Evolutionary conservation across 2,797 vertebrate species (phyloP), one percentile per base, ranked within the genome.

Genomic region (Balearica regulorum): DNA sequence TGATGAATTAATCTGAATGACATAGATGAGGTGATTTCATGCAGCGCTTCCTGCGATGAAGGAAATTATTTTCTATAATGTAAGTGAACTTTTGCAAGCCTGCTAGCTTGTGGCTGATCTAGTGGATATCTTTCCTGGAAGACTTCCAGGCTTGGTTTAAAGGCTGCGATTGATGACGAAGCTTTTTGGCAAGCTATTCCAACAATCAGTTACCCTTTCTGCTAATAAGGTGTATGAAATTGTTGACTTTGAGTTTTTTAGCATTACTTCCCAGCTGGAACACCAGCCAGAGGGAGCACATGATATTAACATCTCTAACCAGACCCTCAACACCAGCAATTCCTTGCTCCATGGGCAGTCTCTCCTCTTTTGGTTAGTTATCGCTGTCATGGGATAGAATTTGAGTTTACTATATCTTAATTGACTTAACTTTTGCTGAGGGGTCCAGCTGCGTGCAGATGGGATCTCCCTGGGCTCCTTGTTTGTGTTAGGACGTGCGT

Each of bases 381-480:
- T 25, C 11, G 3, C 37, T 66, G 53, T 18, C 46, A 7, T 15
- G 44, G 53, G 37, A n/a, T 60, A 39, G 49, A 39, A 68, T 58
- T 68, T 44, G 44, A 51, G 29, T 57, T 88, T 60, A 9, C 41
- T 69, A 0, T 41, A 3, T 85, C 43, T 43, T 68, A 57, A 70
- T 41, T 71, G 46, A 65, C 48, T 43, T 49, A 53, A 57, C 16
- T 62, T 61, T 10, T 64, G 55, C 35, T 28, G 16, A 46, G 35
- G 26, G 10, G 10, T 33, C 55, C 43, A 12, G n/a, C 55, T 35
- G 16, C 0, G 0, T 4, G 57, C 1, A 3, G 68, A 16, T 41
- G n/a, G 29, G 31, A 10, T 51, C 73, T 61, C 53, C 2, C 39
- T 12, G 29, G 73, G 62, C 48, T 83, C 39, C 16, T 41, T 13